phyloP scores from a whole-genome alignment of 1,140 invertebrate genomes.

The Batillaria attramentaria region DNA sequence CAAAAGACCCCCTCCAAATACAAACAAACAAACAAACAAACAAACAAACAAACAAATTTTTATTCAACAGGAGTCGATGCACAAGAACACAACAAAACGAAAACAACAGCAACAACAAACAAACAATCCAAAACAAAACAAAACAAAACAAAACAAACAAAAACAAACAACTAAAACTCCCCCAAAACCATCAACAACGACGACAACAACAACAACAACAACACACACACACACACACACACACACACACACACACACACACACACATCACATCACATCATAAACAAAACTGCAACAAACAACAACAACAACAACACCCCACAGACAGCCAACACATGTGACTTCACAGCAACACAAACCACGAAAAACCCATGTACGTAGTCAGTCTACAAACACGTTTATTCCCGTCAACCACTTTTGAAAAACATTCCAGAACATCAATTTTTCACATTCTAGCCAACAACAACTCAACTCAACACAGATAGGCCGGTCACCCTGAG shows the following conservation, averaged over 20 bases:
- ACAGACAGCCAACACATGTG: neutral
- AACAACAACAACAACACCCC: neutral
- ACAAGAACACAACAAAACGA: no score
- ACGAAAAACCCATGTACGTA: neutral
- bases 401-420: neutral
- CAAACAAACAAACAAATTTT: no score
- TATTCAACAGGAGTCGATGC: no score
- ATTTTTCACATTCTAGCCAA: neutral
- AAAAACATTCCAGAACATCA: neutral
- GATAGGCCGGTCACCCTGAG: no score
- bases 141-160: no score
- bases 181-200: no score
- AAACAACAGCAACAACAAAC: no score
- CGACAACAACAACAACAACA: neutral
- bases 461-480: no score
- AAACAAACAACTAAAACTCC: no score
- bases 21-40: no score
- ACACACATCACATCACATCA: neutral
- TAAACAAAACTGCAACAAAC: neutral
- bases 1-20: no score
- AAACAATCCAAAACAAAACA: no score
- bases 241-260: slow-evolving; percentile 12
- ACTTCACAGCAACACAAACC: neutral
- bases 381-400: neutral
- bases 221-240: neutral